These are phyloP conservation scores for Spinus olivaceus DNA, from an alignment of 2,797 vertebrate genomes.

Conservation along the genomic window DNA sequence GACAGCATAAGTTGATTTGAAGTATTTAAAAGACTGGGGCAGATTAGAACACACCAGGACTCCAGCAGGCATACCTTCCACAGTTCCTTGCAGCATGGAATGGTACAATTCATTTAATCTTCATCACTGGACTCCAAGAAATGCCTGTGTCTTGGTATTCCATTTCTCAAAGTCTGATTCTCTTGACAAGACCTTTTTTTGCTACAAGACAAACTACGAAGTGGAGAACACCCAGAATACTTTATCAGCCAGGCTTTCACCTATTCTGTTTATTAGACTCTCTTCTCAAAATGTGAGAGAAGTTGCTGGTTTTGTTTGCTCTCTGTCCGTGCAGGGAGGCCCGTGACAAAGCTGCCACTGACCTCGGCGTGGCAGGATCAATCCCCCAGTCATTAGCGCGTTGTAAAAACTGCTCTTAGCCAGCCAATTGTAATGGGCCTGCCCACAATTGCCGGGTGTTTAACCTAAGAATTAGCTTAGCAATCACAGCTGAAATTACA, in stretches of 20 bases:
- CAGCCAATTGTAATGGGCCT: not conserved
- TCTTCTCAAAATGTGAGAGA: not conserved
- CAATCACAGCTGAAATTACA: conserved; percentile 13
- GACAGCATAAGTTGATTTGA: not conserved
- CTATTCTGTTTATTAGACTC: not conserved
- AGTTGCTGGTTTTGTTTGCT: not conserved
- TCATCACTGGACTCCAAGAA: not conserved
- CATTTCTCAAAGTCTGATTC: not conserved
- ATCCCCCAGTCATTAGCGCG: not conserved
- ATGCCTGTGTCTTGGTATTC: not conserved
- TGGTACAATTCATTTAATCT: not conserved
- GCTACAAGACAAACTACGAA: not conserved
- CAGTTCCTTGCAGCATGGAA: not conserved
- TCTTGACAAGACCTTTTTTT: not conserved
- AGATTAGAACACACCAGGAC: not conserved
- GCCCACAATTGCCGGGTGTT: conserved; percentile 3
- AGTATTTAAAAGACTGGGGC: not conserved
- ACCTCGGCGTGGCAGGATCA: not conserved
- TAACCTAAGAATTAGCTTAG: conserved; percentile 40
- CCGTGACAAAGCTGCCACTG: conserved; percentile 21
- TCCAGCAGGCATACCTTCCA: not conserved
- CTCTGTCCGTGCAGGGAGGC: not conserved
- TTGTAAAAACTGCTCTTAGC: not conserved
- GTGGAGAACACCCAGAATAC: not conserved
- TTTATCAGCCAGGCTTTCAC: not conserved